These are phyloP conservation scores for Periphyllus acericola DNA, from an alignment of 2,888 invertebrate species.

Conservation along the genomic window DNA sequence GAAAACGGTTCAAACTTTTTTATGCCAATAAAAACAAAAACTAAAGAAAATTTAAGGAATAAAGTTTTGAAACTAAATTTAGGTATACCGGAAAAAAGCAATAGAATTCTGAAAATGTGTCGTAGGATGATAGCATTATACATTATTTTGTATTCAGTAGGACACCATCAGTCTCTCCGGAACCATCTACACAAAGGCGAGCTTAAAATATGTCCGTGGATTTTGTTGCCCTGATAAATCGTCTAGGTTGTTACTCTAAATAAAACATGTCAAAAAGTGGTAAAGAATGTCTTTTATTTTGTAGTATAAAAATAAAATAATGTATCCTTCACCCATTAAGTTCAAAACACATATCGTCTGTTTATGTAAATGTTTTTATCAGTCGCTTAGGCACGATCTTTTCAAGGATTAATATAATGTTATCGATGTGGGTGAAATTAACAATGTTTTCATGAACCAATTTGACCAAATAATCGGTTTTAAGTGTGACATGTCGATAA, in stretches of 20 bases:
- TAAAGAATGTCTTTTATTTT: constrained; percentile 31
- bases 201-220: constrained; percentile 45
- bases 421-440: not conserved
- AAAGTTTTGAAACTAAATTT: constrained; percentile 44
- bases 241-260: constrained; percentile 33
- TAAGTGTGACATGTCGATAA: not conserved
- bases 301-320: constrained; percentile 14
- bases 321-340: not conserved
- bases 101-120: constrained; percentile 48
- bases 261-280: constrained; percentile 28
- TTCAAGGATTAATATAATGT: not conserved
- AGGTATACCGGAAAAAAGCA: constrained; percentile 36
- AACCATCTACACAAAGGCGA: constrained; percentile 15
- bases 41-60: constrained; percentile 1
- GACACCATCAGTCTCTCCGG: constrained; percentile 20
- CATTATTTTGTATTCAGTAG: constrained; percentile 51
- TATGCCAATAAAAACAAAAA: constrained; percentile 39
- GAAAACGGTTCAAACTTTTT: constrained; percentile 35
- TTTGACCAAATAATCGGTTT: not conserved
- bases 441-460: not conserved
- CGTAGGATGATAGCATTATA: constrained; percentile 35
- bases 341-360: not conserved
- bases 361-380: not conserved
- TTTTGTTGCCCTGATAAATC: constrained; percentile 40
- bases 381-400: not conserved